Percentiles rank a stretch among this genome's conserved stretches.
These are phyloP conservation scores for Heliconius aoede DNA, from an alignment of 2,888 invertebrate species.

Conservation along the genomic window DNA sequence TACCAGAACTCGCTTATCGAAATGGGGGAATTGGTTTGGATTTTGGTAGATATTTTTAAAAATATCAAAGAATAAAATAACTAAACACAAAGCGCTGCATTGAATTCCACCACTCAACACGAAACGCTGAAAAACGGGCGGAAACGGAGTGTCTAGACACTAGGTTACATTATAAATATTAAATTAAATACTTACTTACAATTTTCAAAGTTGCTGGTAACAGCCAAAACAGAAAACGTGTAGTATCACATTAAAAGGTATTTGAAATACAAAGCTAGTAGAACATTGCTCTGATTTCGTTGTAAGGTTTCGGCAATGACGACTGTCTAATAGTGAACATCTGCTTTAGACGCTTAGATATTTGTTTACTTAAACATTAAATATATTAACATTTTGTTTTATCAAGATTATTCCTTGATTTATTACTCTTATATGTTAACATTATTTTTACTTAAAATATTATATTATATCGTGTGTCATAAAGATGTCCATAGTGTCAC, in stretches of 20 bases:
- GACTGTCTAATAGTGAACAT: constrained; percentile 20
- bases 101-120: neutral
- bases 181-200: constrained; percentile 10
- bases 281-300: constrained; percentile 41
- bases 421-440: too few relatives aligned
- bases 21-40: too few relatives aligned
- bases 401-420: too few relatives aligned
- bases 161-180: neutral
- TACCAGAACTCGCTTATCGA: neutral
- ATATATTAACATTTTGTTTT: too few relatives aligned
- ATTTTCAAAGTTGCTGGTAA: neutral
- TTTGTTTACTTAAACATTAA: neutral
- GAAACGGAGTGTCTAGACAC: neutral
- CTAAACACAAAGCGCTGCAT: too few relatives aligned
- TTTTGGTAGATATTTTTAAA: too few relatives aligned
- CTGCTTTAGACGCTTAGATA: neutral
- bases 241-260: constrained; percentile 31
- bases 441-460: neutral
- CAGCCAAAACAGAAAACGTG: constrained; percentile 20
- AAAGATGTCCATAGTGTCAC: neutral
- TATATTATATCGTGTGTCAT: neutral
- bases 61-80: too few relatives aligned
- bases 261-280: constrained; percentile 31
- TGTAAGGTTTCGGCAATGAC: constrained; percentile 42
- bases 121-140: neutral